Base-by-base conservation (phyloP, 1,140 invertebrate genomes). In the Argopecten irradians region DNA sequence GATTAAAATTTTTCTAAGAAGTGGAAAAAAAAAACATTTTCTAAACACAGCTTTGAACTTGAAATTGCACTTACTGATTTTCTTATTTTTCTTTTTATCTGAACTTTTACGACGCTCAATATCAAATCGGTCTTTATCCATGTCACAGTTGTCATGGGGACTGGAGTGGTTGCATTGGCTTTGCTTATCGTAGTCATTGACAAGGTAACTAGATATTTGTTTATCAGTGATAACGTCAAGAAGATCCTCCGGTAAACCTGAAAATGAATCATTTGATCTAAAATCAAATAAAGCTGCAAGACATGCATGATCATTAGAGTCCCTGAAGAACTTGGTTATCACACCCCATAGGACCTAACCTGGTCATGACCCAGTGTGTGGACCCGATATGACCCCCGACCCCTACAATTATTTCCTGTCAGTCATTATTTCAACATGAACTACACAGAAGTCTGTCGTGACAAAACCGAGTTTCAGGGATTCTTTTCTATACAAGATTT, bases 191-290 rank as follows among this genome's bases (percentile, higher is more conserved):
- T 88, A 88, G 85, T 88, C 87, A 32, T 90, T 90, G 32, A 90
- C 87, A 8, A 90, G 87, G 35, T 90, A 88, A 11, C 55, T 71
- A 32, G 84, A 84, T 22, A 88, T 88, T 55, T 90, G 89, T 86
- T 90, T 90, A 83, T 90, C 89, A 36, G 83, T 86, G 43, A 90
- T 88, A 16, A 87, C 89, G 11, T 90, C 89, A 33, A 90, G 22
- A 1, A 90, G 55, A 41, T 90, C 89, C 35, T 90, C 89, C 22
- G 89, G 87, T 82, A 90, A 46, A 41, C 83, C 89, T 90, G 33
- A n/a, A n/a, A n/a, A n/a, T n/a, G n/a, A n/a, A n/a, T n/a, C n/a
- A n/a, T n/a, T n/a, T n/a, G n/a, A n/a, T n/a, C n/a, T n/a, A n/a
- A n/a, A n/a, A n/a, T n/a, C n/a, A n/a, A n/a, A n/a, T n/a, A n/a